Base-by-base conservation (phyloP, 2,888 invertebrate genomes). In the Caradrina kadenii region DNA sequence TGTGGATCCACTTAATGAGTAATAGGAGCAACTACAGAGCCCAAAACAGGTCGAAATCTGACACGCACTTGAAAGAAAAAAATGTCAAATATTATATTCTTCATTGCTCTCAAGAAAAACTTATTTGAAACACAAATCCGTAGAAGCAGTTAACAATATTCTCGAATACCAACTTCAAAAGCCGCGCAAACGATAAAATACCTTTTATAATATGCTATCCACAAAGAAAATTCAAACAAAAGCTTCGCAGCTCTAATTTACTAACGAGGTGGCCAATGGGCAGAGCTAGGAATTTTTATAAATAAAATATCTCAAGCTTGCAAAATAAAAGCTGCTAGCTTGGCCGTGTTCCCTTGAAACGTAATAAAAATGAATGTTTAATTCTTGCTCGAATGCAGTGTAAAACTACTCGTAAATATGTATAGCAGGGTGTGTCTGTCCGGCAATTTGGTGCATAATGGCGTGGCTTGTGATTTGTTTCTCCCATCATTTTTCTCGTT, bases 321-420 rank as follows among this genome's bases (percentile, higher is more conserved):
- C 50, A 82, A 86, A 87, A 87, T 82, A 84, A 85, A 87, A 80
- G 72, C 72, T 56, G 55, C 55, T 78, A 71, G 73, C 71, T 80
- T 83, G 77, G 78, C 82, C 58, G 65, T 63, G 82, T 82, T 84
- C 82, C 76, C 83, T 78, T 80, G 86, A 74, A 88, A 85, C 77
- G 79, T 76, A 85, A 87, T 87, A 86, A 85, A 86, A 88, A 88
- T 89, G 81, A 89, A 88, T 88, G 85, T 87, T 88, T 88, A 89
- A 87, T 88, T 86, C 83, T 82, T 83, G 76, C 87, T 77, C 76
- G 80, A 74, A 77, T 86, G 81, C 85, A 80, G 78, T 79, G 73
- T 67, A 76, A 72, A 69, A 77, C 74, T 71, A 69, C 59, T 49
- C 31, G 17, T 69, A 75, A 63, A 70, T 21, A 56, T 11, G 26